A percentile compares a stretch with the other conserved stretches of the same genome.
These are phyloP conservation scores for Laterallus jamaicensis DNA, from an alignment of 2,113 vertebrate species.

Conservation along the genomic window DNA sequence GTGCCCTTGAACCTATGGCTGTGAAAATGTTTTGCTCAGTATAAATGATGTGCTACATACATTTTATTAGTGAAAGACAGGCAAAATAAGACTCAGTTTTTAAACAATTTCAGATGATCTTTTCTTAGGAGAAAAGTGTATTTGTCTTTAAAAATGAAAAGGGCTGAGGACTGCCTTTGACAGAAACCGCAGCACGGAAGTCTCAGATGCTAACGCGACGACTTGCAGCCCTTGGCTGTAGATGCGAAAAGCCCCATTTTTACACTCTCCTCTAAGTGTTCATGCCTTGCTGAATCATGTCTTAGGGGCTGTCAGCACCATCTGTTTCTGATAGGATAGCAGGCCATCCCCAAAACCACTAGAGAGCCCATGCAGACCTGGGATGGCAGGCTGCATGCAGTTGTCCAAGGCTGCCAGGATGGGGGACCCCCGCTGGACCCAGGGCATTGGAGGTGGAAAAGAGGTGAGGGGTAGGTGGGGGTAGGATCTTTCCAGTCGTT, in stretches of 20 bases:
- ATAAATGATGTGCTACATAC: constrained; percentile 23
- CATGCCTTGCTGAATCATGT: neutral
- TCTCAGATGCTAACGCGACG: neutral
- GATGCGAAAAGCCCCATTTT: neutral
- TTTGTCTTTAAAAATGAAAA: neutral
- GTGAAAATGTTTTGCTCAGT: constrained; percentile 31
- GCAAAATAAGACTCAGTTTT: constrained; percentile 2
- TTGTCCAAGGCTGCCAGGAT: accelerated
- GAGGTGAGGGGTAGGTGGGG: neutral
- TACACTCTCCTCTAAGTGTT: neutral
- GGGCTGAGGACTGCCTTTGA: neutral
- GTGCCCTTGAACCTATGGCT: constrained; percentile 47
- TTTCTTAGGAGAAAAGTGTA: neutral
- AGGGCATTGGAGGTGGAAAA: accelerated
- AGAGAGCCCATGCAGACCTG: neutral
- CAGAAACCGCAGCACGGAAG: neutral
- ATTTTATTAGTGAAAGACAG: neutral
- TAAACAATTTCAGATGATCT: constrained; percentile 31
- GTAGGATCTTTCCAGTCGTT: neutral
- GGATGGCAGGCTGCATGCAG: neutral
- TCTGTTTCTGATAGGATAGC: neutral
- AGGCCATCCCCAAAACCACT: neutral
- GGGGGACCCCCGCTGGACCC: accelerated
- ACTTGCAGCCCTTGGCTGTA: neutral
- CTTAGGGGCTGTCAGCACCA: neutral